Conservation (phyloP, 2,888 invertebrate genomes). For the Lasioglossum vierecki region DNA sequence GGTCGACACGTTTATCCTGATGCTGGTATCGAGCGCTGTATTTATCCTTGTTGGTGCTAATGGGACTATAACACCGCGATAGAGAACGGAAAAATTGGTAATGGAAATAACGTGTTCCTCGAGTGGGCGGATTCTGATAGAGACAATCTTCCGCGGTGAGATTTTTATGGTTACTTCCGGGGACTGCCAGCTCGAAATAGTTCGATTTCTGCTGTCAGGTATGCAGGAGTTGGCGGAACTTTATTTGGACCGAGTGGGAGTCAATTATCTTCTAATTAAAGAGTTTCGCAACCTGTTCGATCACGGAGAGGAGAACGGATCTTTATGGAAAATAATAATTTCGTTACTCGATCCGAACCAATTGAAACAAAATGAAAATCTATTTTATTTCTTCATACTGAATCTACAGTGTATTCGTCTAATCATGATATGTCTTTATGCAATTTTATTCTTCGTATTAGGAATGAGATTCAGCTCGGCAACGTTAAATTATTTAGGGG, state of each 20-base stretch:
- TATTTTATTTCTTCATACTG: too few relatives aligned
- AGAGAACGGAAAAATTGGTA: background rate
- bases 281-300: background rate
- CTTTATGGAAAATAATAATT: background rate
- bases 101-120: conserved; percentile 2
- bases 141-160: background rate
- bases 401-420: too few relatives aligned
- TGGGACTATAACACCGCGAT: background rate
- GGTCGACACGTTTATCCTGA: background rate
- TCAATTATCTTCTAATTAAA: background rate
- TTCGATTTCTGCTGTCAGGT: background rate
- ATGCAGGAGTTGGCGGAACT: too few relatives aligned
- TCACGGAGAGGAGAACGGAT: background rate
- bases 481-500: too few relatives aligned
- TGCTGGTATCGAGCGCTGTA: background rate
- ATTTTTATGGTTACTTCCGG: background rate
- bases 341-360: background rate
- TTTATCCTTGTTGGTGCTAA: background rate
- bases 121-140: background rate
- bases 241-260: background rate
- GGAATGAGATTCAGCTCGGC: too few relatives aligned
- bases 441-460: too few relatives aligned
- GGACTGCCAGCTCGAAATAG: background rate
- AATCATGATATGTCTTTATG: too few relatives aligned
- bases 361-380: background rate